A percentile compares a stretch with the other conserved stretches of the same genome.
Evolutionary conservation across 2,797 vertebrate genomes (phyloP).

Genomic region (Salarias fasciatus): DNA sequence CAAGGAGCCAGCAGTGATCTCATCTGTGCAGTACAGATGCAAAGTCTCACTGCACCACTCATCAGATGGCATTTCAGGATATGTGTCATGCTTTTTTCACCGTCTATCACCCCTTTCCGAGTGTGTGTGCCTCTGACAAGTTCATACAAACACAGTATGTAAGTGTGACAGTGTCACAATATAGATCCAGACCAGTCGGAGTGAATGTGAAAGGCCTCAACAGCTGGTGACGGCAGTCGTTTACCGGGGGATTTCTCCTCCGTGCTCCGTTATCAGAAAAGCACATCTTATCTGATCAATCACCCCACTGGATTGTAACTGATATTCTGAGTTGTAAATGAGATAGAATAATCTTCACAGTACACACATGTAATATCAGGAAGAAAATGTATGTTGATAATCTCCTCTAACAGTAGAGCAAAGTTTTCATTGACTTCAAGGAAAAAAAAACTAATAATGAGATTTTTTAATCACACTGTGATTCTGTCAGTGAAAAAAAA

Average conservation of each 20-base stretch:
- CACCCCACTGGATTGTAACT: background rate
- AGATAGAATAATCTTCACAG: too few species aligned
- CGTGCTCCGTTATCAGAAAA: background rate
- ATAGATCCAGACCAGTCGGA: slow-evolving; percentile 1
- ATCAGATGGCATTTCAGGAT: slow-evolving; percentile 60
- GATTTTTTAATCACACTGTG: too few species aligned
- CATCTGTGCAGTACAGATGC: slow-evolving; percentile 66
- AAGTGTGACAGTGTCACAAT: slow-evolving; percentile 41
- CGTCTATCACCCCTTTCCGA: slow-evolving; percentile 43
- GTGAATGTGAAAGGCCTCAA: slow-evolving; percentile 10
- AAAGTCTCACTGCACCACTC: slow-evolving; percentile 70
- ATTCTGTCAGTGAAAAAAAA: slow-evolving; percentile 13
- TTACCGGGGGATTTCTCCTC: slow-evolving; percentile 1
- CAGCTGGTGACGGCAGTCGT: slow-evolving; percentile 1
- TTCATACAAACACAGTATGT: slow-evolving; percentile 31
- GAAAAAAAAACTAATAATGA: too few species aligned
- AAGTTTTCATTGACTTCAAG: too few species aligned
- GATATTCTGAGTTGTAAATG: background rate
- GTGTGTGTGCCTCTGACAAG: slow-evolving; percentile 29
- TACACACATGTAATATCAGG: too few species aligned
- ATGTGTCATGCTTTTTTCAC: slow-evolving; percentile 44
- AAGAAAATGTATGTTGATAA: too few species aligned
- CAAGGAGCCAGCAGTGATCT: slow-evolving; percentile 61
- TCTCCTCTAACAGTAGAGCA: too few species aligned
- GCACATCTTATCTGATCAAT: background rate